Evolutionary conservation across 2,113 vertebrate genomes (phyloP).

Genomic region (Piaya cayana): DNA sequence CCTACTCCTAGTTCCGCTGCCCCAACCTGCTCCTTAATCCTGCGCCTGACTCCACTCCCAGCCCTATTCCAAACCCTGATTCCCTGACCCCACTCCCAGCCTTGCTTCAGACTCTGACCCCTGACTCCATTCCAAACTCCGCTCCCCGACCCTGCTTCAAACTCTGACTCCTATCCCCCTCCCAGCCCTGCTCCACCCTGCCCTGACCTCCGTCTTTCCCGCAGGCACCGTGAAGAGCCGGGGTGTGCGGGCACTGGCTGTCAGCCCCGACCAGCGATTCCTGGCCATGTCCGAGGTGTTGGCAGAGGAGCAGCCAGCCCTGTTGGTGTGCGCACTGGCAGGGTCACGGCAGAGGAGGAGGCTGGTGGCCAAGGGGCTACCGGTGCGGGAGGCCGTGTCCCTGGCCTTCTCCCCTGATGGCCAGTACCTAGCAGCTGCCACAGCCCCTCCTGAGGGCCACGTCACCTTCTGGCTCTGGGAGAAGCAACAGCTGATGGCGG

Average conservation of each 20-base stretch:
- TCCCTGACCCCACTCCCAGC: too few relatives aligned
- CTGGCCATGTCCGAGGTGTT: conserved; percentile 86
- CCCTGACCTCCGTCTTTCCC: background rate
- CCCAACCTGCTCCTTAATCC: too few relatives aligned
- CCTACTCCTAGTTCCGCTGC: too few relatives aligned
- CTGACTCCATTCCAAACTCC: too few relatives aligned
- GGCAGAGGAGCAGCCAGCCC: conserved; percentile 77
- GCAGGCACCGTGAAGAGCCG: conserved; percentile 78
- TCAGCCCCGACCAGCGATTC: conserved; percentile 86
- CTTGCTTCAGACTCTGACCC: too few relatives aligned
- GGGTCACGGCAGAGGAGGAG: conserved; percentile 81
- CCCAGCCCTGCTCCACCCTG: too few relatives aligned
- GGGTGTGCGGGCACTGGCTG: conserved; percentile 83
- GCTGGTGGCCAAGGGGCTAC: conserved; percentile 74
- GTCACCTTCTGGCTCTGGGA: conserved; percentile 92
- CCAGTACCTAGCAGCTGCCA: conserved; percentile 84
- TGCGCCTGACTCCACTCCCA: too few relatives aligned
- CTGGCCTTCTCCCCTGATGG: conserved; percentile 92
- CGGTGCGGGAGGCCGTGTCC: conserved; percentile 74
- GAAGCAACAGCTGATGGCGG: conserved; percentile 85
- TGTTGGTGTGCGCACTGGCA: conserved; percentile 87
- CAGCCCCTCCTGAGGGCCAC: conserved; percentile 80
- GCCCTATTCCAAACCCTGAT: too few relatives aligned
- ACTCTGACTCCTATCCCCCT: too few relatives aligned
- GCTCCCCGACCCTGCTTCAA: too few relatives aligned